Conservation (phyloP, 2,113 vertebrate genomes). For the Zosterops borbonicus region DNA sequence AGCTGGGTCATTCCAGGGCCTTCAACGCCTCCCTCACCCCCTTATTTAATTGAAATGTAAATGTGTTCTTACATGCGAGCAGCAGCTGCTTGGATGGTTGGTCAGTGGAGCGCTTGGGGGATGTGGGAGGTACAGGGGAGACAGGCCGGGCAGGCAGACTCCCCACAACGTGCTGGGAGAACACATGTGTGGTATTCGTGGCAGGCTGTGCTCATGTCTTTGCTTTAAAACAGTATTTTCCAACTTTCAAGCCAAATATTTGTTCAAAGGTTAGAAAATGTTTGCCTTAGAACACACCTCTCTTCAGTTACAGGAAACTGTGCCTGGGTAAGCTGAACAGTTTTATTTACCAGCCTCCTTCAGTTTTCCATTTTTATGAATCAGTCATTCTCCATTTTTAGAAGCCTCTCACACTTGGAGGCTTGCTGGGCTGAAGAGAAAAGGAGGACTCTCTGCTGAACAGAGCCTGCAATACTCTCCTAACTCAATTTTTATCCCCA, state of each 20-base stretch:
- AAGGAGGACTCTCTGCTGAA: background rate
- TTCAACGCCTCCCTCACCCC: background rate
- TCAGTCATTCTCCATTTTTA: constrained; percentile 18
- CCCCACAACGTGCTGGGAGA: accelerated
- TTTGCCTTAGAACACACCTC: constrained; percentile 5
- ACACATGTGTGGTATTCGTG: accelerated
- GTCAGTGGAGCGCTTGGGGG: background rate
- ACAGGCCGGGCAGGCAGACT: background rate
- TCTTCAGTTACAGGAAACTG: background rate
- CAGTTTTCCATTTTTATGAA: constrained; percentile 44
- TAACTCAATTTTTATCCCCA: background rate
- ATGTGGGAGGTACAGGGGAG: background rate
- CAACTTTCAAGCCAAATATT: constrained; percentile 30
- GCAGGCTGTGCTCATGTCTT: background rate
- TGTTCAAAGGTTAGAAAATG: constrained; percentile 14
- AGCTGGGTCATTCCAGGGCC: background rate
- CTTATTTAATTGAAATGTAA: background rate
- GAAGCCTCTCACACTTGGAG: background rate
- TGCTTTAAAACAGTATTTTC: background rate
- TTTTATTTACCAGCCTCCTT: constrained; percentile 16
- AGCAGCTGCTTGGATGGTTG: background rate
- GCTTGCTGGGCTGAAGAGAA: background rate
- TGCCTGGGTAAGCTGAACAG: background rate
- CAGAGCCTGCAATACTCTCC: background rate
- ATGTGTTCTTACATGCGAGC: background rate